Base-by-base conservation (phyloP, 2,888 invertebrate genomes). In the Ctenicera cuprea region DNA sequence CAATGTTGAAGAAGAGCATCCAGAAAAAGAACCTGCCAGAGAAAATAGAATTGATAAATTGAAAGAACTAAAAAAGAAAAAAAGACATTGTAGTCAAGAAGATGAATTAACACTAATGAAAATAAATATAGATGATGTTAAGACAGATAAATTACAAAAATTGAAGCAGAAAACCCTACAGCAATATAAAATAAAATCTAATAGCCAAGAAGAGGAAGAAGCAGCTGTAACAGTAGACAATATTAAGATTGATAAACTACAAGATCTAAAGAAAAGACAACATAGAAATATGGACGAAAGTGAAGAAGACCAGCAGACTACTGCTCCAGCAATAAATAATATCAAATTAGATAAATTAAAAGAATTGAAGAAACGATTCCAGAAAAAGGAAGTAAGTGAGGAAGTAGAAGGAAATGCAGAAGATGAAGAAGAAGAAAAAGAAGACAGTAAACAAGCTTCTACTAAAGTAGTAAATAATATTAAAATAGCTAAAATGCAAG, bases 11-110 rank as follows among this genome's bases (percentile, higher is more conserved):
- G 69, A 57, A 7, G 41, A n/a, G n/a, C n/a, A 52, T 9, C 69
- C 71, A 33, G 73, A 71, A 30, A 75, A 79, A 73, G 77, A 76
- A 67, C 61, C 71, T 50, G 72, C 76, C n/a, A 68, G 65, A 61
- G 41, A 76, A 67, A 70, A 76, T 52, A 61, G 37, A 48, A 48
- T n/a, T 12, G 7, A 48, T 48, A 14, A 48, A 48, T 18, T 8
- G 48, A 48, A 14, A 18, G 8, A 48, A 11, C 2, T 38, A 11
- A 9, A 38, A 12, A 48, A 48, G 16, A 48, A 18, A 16, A 48
- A 48, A 3, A 48, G 16, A 9, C 16, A 2, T 11, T 14, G n/a
- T 5, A 48, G 16, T 16, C 2, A 48, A 14, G 16, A 48, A 48
- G 48, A 48, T 9, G 48, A 14, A 48, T 2, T 2, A 1, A 7